phyloP scores from a whole-genome alignment of 2,797 vertebrate genomes.

The Lithobates sylvaticus region DNA sequence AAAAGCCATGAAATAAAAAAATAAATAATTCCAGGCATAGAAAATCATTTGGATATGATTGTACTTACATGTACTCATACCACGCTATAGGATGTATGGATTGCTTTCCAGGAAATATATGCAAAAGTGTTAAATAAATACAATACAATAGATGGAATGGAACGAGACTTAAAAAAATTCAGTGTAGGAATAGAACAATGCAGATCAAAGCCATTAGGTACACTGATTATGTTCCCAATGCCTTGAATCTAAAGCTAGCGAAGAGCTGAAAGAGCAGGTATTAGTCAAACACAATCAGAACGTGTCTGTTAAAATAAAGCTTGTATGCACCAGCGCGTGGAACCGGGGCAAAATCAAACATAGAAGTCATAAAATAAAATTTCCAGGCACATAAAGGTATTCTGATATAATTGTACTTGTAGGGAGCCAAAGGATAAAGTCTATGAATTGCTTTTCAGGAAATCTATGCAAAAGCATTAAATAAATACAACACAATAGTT shows the following conservation, averaged over 20 bases:
- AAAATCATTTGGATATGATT: not conserved
- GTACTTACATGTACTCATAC: not conserved
- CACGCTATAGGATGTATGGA: not conserved
- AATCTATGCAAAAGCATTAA: not conserved
- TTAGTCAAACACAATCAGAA: not conserved
- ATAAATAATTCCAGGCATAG: not conserved
- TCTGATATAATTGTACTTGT: not conserved
- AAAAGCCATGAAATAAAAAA: not conserved
- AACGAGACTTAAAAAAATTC: too few relatives aligned
- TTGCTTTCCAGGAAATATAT: constrained; percentile 1
- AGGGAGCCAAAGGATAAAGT: not conserved
- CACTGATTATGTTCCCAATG: not conserved
- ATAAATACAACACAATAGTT: not conserved
- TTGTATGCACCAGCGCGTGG: not conserved
- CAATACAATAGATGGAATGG: not conserved
- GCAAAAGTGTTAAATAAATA: not conserved
- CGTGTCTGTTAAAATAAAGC: not conserved
- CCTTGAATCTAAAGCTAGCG: not conserved
- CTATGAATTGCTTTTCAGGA: not conserved
- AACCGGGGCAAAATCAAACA: not conserved
- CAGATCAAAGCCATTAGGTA: not conserved
- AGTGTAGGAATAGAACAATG: not conserved
- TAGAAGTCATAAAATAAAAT: not conserved
- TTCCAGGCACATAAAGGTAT: not conserved
- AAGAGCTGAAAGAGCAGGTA: not conserved